Percentiles rank a stretch among this genome's conserved stretches.
phyloP scores from a whole-genome alignment of 2,113 vertebrate species.

The Anarrhichthys ocellatus region DNA sequence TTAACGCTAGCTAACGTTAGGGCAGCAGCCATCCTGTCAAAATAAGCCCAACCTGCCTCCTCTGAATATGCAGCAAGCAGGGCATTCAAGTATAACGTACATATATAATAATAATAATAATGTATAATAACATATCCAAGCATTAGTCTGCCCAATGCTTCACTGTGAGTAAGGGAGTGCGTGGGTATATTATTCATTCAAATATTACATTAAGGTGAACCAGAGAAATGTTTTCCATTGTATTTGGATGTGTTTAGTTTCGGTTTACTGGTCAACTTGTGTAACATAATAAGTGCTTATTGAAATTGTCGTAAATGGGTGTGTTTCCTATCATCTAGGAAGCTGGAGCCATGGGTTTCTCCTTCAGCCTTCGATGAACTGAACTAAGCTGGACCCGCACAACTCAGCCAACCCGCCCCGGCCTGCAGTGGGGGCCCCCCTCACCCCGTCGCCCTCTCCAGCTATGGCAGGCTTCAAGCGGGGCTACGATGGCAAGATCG shows the following conservation, averaged over 20 bases:
- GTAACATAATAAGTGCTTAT: not conserved
- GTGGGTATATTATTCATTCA: not conserved
- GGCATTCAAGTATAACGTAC: not conserved
- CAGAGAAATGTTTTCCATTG: no score
- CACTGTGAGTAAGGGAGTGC: not conserved
- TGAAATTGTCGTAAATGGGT: not conserved
- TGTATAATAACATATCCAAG: not conserved
- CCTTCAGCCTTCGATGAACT: conserved; percentile 77
- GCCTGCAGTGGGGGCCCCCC: conserved; percentile 50
- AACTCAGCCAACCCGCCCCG: conserved; percentile 54
- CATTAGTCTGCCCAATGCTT: not conserved
- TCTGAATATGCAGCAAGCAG: not conserved
- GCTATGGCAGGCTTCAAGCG: conserved; percentile 98
- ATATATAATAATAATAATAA: no score
- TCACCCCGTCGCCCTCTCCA: conserved; percentile 72
- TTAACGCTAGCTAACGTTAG: conserved; percentile 6
- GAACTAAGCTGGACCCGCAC: conserved; percentile 82
- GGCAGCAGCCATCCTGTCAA: conserved; percentile 57
- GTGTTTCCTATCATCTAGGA: conserved; percentile 66
- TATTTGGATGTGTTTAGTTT: not conserved
- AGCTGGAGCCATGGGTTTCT: conserved; percentile 84
- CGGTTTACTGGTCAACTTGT: not conserved
- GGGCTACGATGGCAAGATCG: conserved; percentile 98
- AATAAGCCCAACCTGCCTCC: conserved; percentile 47
- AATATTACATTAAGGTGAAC: not conserved